Percentiles rank a stretch among this genome's conserved stretches.
Conservation (phyloP, 2,113 vertebrate genomes). For the Gavialis gangeticus region DNA sequence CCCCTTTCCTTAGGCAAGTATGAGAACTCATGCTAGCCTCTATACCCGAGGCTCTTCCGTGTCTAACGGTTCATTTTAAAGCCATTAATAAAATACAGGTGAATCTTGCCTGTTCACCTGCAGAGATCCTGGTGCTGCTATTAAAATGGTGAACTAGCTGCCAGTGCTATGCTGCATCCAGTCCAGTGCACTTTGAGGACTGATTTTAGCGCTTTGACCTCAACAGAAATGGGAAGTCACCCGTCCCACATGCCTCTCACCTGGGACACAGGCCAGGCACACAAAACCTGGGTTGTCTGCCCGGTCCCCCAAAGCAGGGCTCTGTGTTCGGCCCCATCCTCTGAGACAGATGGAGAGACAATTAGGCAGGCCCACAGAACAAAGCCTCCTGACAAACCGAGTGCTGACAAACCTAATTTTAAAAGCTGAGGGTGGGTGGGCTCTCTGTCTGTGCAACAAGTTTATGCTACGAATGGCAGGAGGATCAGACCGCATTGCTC, state of each 20-base stretch:
- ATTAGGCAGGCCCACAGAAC: background rate
- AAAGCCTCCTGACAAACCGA: background rate
- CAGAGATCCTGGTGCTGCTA: background rate
- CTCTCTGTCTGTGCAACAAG: background rate
- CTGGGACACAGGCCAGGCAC: too few relatives aligned
- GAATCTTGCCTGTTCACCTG: background rate
- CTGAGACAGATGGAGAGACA: too few relatives aligned
- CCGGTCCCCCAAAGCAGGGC: too few relatives aligned
- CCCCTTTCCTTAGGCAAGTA: conserved; percentile 24
- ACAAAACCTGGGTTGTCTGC: too few relatives aligned
- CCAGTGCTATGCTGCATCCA: background rate
- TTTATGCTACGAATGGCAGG: too few relatives aligned
- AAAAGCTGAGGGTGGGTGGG: background rate
- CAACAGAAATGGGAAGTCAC: conserved; percentile 31
- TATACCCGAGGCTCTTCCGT: background rate
- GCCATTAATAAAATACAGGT: background rate
- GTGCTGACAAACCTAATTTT: background rate
- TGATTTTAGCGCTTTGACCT: conserved; percentile 28
- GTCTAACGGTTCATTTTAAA: background rate
- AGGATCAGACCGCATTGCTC: background rate
- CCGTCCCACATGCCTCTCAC: conserved; percentile 48
- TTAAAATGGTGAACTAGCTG: background rate
- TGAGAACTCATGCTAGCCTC: background rate
- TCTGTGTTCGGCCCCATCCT: too few relatives aligned
- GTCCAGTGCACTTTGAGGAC: background rate